Percentiles rank a stretch among this genome's conserved stretches.
phyloP scores from a whole-genome alignment of 2,888 invertebrate species.

The Druceiella hillmani region DNA sequence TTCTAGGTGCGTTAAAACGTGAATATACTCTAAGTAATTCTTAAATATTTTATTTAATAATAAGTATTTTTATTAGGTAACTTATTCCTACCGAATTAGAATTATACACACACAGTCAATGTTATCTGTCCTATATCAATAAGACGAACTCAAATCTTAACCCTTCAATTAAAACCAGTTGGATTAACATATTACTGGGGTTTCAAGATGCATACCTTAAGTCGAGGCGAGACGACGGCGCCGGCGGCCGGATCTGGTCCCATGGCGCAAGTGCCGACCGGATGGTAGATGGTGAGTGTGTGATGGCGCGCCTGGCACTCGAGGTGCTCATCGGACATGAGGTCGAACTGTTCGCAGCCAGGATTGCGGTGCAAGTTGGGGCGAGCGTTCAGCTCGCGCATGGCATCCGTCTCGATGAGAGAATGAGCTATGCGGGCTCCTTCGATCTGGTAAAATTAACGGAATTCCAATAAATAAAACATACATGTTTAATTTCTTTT shows the following conservation, averaged over 20 bases:
- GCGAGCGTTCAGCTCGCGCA: slow-evolving; percentile 55
- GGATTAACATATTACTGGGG: neutral
- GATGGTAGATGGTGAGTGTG: slow-evolving; percentile 76
- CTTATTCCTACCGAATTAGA: neutral
- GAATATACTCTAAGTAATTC: no score
- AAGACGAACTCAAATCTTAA: no score
- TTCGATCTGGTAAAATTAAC: slow-evolving; percentile 52
- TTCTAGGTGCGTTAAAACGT: no score
- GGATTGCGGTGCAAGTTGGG: slow-evolving; percentile 61
- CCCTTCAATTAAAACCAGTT: neutral
- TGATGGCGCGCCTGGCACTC: slow-evolving; percentile 71
- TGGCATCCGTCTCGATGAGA: slow-evolving; percentile 54
- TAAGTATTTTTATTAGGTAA: no score
- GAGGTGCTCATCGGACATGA: slow-evolving; percentile 70
- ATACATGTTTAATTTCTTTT: no score
- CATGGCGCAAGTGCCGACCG: slow-evolving; percentile 79
- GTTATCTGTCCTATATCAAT: neutral
- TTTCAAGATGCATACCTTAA: slow-evolving; percentile 35
- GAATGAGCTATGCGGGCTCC: slow-evolving; percentile 65
- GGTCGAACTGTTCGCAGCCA: slow-evolving; percentile 56
- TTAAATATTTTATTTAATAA: no score
- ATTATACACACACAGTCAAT: neutral
- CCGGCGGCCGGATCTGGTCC: slow-evolving; percentile 49
- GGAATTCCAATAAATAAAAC: slow-evolving; percentile 1
- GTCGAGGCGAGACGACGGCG: slow-evolving; percentile 66